Evolutionary conservation across 2,888 invertebrate genomes (phyloP).

Genomic region (Xylocampa areola): DNA sequence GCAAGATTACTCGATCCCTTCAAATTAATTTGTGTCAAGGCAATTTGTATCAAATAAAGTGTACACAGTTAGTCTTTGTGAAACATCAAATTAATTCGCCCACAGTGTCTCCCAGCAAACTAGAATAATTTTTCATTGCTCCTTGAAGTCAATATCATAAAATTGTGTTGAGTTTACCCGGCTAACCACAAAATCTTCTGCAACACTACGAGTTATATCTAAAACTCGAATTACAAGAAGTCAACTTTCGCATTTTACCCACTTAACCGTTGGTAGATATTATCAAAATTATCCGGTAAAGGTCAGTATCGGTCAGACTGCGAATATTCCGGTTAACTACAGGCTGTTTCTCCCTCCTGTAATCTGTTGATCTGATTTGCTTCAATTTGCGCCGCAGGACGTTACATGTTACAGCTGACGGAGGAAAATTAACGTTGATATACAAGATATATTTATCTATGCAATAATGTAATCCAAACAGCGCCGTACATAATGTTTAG

Average conservation of each 20-base stretch:
- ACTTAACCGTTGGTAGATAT: constrained; percentile 4
- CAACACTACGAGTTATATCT: too few species aligned
- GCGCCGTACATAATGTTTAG: too few species aligned
- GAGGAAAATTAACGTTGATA: constrained; percentile 2
- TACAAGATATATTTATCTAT: neutral
- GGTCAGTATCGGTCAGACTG: neutral
- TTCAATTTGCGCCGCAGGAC: constrained; percentile 19
- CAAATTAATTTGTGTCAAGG: constrained; percentile 7
- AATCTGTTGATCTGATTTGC: constrained; percentile 28
- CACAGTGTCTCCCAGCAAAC: neutral
- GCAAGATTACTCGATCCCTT: constrained; percentile 12
- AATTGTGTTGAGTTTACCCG: neutral
- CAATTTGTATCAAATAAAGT: neutral
- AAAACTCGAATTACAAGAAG: too few species aligned
- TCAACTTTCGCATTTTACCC: neutral
- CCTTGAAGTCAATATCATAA: neutral
- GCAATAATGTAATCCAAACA: too few species aligned
- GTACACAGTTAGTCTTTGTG: neutral
- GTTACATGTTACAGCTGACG: neutral
- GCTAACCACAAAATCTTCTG: neutral
- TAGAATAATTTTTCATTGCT: neutral
- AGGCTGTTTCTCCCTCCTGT: constrained; percentile 7
- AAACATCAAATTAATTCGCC: neutral
- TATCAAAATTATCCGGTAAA: constrained; percentile 20
- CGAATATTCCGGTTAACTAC: constrained; percentile 16